These are phyloP conservation scores for Psylliodes chrysocephalus DNA, from an alignment of 2,888 invertebrate genomes.

Conservation along the genomic window DNA sequence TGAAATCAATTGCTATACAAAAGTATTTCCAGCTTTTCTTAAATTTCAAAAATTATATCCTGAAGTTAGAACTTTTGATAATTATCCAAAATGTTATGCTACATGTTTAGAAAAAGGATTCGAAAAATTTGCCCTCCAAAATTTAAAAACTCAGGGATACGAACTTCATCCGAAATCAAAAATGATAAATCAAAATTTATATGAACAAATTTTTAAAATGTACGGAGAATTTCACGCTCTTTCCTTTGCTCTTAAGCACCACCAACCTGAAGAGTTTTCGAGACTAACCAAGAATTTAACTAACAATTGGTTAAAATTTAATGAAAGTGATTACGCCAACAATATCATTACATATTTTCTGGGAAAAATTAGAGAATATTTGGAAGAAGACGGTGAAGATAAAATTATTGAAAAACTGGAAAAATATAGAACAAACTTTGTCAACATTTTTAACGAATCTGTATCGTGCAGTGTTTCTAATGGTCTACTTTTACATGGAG, in stretches of 20 bases:
- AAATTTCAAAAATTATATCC: constrained; percentile 5
- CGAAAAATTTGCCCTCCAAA: constrained; percentile 43
- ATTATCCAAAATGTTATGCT: constrained; percentile 15
- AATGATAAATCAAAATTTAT: constrained; percentile 43
- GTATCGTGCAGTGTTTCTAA: background rate
- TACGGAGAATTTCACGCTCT: constrained; percentile 48
- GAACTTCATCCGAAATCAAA: constrained; percentile 12
- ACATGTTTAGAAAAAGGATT: constrained; percentile 1
- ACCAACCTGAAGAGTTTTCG: constrained; percentile 8
- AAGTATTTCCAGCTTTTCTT: constrained; percentile 6
- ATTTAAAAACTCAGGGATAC: constrained; percentile 38
- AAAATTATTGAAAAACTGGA: constrained; percentile 14
- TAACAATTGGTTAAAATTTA: background rate
- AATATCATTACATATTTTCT: background rate
- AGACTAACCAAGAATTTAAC: background rate
- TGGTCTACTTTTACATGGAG: constrained; percentile 49
- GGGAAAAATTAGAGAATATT: background rate
- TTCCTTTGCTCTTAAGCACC: constrained; percentile 37
- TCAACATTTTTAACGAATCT: constrained; percentile 1
- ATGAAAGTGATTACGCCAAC: background rate
- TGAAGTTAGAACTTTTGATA: background rate
- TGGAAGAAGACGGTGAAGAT: background rate
- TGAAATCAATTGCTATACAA: constrained; percentile 23
- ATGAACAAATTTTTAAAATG: constrained; percentile 39
- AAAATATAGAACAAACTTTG: background rate